Evolutionary conservation across 2,888 invertebrate genomes (phyloP).

Genomic region (Netelia fuscicornis): DNA sequence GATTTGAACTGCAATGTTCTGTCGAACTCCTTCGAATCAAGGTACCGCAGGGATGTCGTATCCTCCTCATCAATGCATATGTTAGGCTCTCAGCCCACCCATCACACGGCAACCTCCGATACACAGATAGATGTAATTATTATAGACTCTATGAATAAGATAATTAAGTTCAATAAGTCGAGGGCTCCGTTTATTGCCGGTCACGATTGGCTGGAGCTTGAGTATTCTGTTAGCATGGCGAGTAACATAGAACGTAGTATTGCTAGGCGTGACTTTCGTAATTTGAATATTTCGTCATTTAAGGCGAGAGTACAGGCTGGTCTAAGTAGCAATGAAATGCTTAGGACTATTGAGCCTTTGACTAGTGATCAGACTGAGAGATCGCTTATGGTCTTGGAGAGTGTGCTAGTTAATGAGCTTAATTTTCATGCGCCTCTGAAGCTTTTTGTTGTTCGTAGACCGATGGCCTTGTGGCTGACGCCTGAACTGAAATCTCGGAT

Average conservation of each 20-base stretch:
- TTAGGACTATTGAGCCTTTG: neutral
- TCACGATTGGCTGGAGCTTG: neutral
- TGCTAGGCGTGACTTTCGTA: neutral
- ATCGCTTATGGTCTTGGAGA: too few relatives aligned
- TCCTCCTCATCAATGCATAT: neutral
- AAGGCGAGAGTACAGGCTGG: neutral
- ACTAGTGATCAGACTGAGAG: too few relatives aligned
- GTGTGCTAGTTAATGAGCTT: too few relatives aligned
- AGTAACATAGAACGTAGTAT: neutral
- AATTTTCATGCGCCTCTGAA: too few relatives aligned
- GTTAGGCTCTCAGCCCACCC: neutral
- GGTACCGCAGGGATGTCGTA: neutral
- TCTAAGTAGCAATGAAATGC: neutral
- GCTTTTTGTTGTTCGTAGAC: too few relatives aligned
- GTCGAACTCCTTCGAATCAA: neutral
- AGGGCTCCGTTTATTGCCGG: neutral
- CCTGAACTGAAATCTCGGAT: too few relatives aligned
- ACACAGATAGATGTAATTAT: neutral
- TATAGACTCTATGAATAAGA: neutral
- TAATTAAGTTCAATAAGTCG: neutral
- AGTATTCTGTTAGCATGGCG: neutral
- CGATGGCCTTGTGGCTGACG: too few relatives aligned
- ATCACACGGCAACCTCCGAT: neutral
- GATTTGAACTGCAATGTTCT: neutral
- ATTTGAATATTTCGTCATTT: neutral